Evolutionary conservation across 92 coral and sea anemone genomes (phyloP).

Genomic region (Zoanthus solanderi): DNA sequence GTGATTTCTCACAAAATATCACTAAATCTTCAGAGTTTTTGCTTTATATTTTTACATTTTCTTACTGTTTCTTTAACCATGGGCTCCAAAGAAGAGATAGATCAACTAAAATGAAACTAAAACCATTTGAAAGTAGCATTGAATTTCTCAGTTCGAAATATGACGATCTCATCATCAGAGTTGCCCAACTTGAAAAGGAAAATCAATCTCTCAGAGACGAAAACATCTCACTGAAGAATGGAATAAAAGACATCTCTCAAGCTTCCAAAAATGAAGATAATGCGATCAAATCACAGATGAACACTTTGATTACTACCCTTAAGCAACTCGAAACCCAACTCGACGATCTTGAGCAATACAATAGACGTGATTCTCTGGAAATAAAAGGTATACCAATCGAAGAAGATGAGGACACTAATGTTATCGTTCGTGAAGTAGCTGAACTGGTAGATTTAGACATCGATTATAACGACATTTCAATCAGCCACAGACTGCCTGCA

Average conservation of each 20-base stretch:
- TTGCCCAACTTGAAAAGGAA: constrained; percentile 15
- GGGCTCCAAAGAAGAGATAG: constrained; percentile 11
- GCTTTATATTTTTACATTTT: constrained; percentile 11
- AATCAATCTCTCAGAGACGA: constrained; percentile 12
- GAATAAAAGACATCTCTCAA: constrained; percentile 13
- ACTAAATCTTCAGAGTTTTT: constrained; percentile 40
- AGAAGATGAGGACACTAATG: constrained; percentile 12
- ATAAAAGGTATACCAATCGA: constrained; percentile 20
- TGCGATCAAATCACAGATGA: constrained; percentile 15
- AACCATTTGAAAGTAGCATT: constrained; percentile 7
- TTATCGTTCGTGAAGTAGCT: constrained; percentile 2
- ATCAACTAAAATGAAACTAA: constrained; percentile 8
- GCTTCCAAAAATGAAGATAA: constrained; percentile 13
- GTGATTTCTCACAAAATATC: constrained; percentile 36
- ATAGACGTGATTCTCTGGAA: constrained; percentile 11
- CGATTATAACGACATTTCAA: constrained; percentile 6
- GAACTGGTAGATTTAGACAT: constrained; percentile 12
- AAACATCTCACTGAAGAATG: constrained; percentile 7
- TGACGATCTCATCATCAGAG: constrained; percentile 13
- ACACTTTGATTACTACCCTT: constrained; percentile 11
- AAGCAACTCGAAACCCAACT: constrained; percentile 13
- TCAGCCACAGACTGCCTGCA: constrained; percentile 16
- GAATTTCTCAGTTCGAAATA: constrained; percentile 9
- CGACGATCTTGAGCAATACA: constrained; percentile 13
- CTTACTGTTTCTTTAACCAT: constrained; percentile 13